A percentile compares a stretch with the other conserved stretches of the same genome.
Evolutionary conservation across 1,140 invertebrate species (phyloP).

Genomic region (Oryzaephilus surinamensis): DNA sequence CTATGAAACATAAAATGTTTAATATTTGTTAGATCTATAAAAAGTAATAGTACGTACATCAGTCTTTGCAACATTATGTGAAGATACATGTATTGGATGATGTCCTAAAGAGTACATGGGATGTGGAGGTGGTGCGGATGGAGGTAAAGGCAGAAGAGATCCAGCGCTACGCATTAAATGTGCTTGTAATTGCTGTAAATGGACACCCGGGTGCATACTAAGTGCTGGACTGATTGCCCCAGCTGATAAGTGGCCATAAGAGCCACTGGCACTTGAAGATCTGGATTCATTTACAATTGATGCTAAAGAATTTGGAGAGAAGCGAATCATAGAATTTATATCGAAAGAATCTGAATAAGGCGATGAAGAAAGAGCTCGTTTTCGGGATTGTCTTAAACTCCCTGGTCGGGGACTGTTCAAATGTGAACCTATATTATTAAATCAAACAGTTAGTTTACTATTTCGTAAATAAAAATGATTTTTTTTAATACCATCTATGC

Average conservation of each 20-base stretch:
- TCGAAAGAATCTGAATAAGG: constrained; percentile 91
- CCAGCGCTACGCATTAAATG: constrained; percentile 57
- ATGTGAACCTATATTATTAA: constrained; percentile 51
- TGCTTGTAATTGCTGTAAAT: constrained; percentile 65
- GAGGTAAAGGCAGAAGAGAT: constrained; percentile 43
- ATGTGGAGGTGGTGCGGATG: constrained; percentile 37
- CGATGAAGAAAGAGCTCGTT: constrained; percentile 85
- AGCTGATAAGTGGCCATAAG: constrained; percentile 87
- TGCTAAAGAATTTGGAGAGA: constrained; percentile 85
- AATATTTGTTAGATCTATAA: background rate
- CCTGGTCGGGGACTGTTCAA: constrained; percentile 54
- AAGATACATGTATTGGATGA: constrained; percentile 31
- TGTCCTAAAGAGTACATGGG: constrained; percentile 38
- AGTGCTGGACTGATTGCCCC: constrained; percentile 47
- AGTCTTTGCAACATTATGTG: constrained; percentile 25
- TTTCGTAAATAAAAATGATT: background rate
- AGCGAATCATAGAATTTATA: constrained; percentile 88
- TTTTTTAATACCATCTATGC: constrained; percentile 56
- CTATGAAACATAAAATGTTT: constrained; percentile 13
- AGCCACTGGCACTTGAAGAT: constrained; percentile 75
- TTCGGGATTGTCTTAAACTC: constrained; percentile 52
- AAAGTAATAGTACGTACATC: constrained; percentile 17
- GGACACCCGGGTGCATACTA: constrained; percentile 55
- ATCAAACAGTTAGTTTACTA: constrained; percentile 2
- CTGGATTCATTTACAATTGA: constrained; percentile 84